phyloP scores from a whole-genome alignment of 2,113 vertebrate species.

The Tenrec ecaudatus region DNA sequence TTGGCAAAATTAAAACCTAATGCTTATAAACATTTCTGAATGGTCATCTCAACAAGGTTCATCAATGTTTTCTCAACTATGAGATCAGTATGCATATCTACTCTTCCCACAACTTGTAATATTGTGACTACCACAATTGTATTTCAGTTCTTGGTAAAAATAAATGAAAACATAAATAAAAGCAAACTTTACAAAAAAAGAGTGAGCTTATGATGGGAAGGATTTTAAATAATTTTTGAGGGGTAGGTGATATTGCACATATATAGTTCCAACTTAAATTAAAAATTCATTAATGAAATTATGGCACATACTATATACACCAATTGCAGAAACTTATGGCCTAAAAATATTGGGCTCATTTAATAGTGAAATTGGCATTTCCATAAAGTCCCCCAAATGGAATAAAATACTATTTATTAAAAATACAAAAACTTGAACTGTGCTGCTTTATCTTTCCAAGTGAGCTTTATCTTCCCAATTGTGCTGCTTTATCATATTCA shows the following conservation, averaged over 20 bases:
- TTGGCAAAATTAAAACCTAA: not conserved
- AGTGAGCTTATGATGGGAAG: not conserved
- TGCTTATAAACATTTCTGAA: conserved; percentile 48
- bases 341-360: not conserved
- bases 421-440: conserved; percentile 24
- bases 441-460: not conserved
- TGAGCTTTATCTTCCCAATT: too few relatives aligned
- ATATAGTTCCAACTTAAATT: too few relatives aligned
- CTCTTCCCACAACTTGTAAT: not conserved
- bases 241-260: too few relatives aligned
- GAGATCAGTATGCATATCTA: not conserved
- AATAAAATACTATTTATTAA: not conserved
- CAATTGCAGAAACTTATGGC: conserved; percentile 4
- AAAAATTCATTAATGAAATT: not conserved
- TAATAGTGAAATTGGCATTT: conserved; percentile 27
- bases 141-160: not conserved
- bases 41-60: conserved; percentile 13
- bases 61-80: not conserved
- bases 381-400: not conserved
- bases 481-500: not conserved
- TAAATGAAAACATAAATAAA: too few relatives aligned
- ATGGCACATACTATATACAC: conserved; percentile 6
- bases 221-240: too few relatives aligned
- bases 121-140: too few relatives aligned
- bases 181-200: too few relatives aligned